Base-by-base conservation (phyloP, 2,888 invertebrate genomes). In the Epinotia brunnichana region DNA sequence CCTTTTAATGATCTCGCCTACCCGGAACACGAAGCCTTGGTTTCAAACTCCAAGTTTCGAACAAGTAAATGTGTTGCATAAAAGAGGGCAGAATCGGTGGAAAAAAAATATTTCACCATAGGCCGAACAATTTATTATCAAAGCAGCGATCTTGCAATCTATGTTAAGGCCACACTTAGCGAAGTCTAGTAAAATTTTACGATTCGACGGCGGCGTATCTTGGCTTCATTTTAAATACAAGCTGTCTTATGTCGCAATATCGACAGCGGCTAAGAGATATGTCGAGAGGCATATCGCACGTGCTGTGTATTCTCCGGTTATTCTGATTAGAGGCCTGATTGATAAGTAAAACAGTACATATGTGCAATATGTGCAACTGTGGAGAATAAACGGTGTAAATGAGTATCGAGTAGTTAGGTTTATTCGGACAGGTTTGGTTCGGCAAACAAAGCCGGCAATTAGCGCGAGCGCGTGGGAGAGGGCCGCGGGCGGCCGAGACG, bases 371-470 rank as follows among this genome's bases (percentile, higher is more conserved):
- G 24, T 35, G 39, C 21, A 41, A 53, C 51, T 62, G 64, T 70
- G n/a, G 51, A 51, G 41, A 69, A 51, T 51, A 53, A 48, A 15
- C 10, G 17, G 41, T 24, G 67, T 69, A 63, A 68, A 72, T 57
- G 17, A 53, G 53, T 69, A 69, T 75, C 75, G 74, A 77, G 76
- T 74, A 76, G 70, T 74, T 77, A 76, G 70, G 75, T 77, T 70
- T 74, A 73, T 60, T 60, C 70, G 76, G 77, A 76, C 77, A 78
- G 74, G 78, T 79, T 76, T 75, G 66, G 73, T 78, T 76, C 76
- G 73, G 74, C 78, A 83, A 82, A 82, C 82, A 81, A 83, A 83
- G 77, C 76, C 76, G 76, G 79, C 81, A 85, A 85, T 85, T 83
- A 86, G 79, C 80, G 76, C 74, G 15, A 67, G 68, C 77, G 81